Evolutionary conservation across 1,140 invertebrate genomes (phyloP).

Genomic region (Ips typographus): DNA sequence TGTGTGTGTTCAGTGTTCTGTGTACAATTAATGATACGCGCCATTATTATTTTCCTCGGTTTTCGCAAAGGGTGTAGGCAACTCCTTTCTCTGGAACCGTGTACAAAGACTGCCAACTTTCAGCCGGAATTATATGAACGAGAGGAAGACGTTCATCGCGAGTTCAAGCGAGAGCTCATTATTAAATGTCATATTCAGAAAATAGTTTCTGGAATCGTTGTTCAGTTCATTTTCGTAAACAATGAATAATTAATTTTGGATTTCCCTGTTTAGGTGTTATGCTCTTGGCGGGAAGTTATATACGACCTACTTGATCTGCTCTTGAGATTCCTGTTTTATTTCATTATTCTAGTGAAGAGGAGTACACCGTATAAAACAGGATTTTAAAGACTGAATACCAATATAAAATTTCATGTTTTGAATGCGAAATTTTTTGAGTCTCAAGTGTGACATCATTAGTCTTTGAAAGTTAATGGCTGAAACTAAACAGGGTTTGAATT

Average conservation of each 20-base stretch:
- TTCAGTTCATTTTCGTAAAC: slow-evolving; percentile 11
- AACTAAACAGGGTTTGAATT: no score
- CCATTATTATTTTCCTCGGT: slow-evolving; percentile 12
- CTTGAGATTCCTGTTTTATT: no score
- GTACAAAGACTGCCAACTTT: slow-evolving; percentile 21
- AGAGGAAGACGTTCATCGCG: slow-evolving; percentile 11
- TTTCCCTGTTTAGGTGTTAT: slow-evolving; percentile 5
- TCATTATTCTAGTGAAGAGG: no score
- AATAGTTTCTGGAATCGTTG: slow-evolving; percentile 12
- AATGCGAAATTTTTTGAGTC: no score
- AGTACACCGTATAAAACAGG: no score
- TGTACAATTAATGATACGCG: slow-evolving; percentile 7
- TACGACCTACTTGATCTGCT: no score
- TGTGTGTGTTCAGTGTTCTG: neutral
- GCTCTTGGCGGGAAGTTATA: neutral
- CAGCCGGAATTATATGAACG: slow-evolving; percentile 7
- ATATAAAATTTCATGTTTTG: no score
- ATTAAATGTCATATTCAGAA: slow-evolving; percentile 22
- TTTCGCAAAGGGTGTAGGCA: slow-evolving; percentile 1
- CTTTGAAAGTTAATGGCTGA: no score
- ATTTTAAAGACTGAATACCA: no score
- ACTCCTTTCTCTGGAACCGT: slow-evolving; percentile 8
- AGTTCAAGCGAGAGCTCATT: slow-evolving; percentile 8
- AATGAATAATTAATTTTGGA: slow-evolving; percentile 15
- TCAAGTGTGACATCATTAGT: no score